phyloP scores from a whole-genome alignment of 2,797 vertebrate genomes.

The Pantherophis vulpinus region DNA sequence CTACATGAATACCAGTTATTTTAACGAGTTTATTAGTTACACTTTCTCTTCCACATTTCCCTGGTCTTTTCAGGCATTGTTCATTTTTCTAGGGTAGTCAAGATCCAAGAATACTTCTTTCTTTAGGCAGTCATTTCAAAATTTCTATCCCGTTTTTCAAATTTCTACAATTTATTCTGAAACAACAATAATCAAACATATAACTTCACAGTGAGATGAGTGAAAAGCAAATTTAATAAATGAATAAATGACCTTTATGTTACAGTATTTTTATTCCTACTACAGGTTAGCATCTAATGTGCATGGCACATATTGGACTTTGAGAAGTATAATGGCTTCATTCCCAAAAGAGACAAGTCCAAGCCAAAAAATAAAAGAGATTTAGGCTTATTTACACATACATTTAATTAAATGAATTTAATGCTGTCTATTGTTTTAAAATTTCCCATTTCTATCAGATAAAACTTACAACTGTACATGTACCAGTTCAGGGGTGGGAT shows the following conservation, averaged over 20 bases:
- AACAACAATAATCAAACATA: background rate
- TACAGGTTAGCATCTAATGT: slow-evolving; percentile 3
- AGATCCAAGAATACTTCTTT: background rate
- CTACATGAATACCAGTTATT: background rate
- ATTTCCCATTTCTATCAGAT: background rate
- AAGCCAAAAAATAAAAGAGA: background rate
- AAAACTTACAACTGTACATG: background rate
- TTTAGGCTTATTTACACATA: background rate
- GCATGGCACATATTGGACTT: background rate
- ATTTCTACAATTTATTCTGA: background rate
- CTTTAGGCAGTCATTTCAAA: background rate
- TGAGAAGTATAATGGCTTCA: background rate
- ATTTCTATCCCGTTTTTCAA: background rate
- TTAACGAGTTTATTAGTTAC: background rate
- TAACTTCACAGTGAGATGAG: background rate
- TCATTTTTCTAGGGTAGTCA: background rate
- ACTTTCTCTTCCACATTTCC: background rate
- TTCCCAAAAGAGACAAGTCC: background rate
- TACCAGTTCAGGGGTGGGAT: background rate
- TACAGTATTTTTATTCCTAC: slow-evolving; percentile 14
- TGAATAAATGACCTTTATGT: background rate
- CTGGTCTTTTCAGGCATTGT: background rate
- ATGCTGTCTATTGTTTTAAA: background rate
- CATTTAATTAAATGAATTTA: background rate
- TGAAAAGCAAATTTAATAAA: background rate